Percentiles rank a stretch among this genome's conserved stretches.
phyloP scores from a whole-genome alignment of 2,797 vertebrate species.

The Crypturellus tataupa region DNA sequence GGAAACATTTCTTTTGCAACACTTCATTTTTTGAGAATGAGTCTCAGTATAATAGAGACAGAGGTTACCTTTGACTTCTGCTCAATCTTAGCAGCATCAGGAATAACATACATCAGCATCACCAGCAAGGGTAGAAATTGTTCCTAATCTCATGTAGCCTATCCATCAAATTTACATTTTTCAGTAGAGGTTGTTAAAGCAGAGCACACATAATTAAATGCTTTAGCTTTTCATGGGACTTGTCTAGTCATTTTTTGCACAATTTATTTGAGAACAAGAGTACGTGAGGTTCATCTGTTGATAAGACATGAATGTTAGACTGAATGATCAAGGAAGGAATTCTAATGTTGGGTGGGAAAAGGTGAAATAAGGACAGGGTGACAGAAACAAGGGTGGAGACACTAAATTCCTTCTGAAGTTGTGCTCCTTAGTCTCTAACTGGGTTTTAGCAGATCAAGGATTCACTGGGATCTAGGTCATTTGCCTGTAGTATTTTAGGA shows the following conservation, averaged over 20 bases:
- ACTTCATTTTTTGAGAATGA: not conserved
- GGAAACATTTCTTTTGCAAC: not conserved
- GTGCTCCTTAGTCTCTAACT: not conserved
- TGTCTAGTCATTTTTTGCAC: slow-evolving; percentile 19
- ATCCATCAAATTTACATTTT: not conserved
- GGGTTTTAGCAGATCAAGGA: not conserved
- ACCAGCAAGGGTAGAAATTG: not conserved
- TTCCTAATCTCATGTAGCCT: not conserved
- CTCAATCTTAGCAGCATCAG: not conserved
- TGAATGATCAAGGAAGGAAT: slow-evolving; percentile 36
- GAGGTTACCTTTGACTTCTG: not conserved
- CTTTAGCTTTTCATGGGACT: not conserved
- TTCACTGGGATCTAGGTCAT: not conserved
- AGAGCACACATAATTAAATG: not conserved
- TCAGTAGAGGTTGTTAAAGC: not conserved
- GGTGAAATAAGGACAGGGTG: not conserved
- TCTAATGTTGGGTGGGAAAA: not conserved
- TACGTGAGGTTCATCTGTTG: slow-evolving; percentile 4
- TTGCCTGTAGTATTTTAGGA: not conserved
- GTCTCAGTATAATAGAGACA: not conserved
- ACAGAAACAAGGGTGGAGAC: not conserved
- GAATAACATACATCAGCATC: not conserved
- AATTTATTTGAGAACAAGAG: not conserved
- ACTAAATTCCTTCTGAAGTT: not conserved
- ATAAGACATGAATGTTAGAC: slow-evolving; percentile 35